Evolutionary conservation across 2,797 vertebrate genomes (phyloP).

Genomic region (Rachycentron canadum): DNA sequence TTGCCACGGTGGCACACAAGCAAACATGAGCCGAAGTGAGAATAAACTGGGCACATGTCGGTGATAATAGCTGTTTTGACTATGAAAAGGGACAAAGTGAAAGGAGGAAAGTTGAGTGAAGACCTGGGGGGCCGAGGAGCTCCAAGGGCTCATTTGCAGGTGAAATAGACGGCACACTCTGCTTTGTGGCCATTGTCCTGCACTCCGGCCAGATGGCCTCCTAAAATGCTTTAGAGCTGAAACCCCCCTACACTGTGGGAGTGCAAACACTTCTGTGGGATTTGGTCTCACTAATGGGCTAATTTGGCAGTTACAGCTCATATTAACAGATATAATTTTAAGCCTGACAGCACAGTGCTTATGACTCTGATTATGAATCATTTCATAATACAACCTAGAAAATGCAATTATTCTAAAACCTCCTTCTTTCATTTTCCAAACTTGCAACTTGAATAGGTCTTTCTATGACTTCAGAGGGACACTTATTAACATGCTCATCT

Average conservation of each 20-base stretch:
- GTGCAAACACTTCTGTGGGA: constrained; percentile 42
- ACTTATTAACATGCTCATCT: constrained; percentile 48
- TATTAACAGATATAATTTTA: constrained; percentile 61
- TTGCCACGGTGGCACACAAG: constrained; percentile 4
- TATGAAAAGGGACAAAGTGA: constrained; percentile 60
- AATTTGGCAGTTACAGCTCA: constrained; percentile 64
- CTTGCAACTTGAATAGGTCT: constrained; percentile 47
- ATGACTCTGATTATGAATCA: constrained; percentile 50
- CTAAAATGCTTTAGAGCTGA: constrained; percentile 76
- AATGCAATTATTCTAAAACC: constrained; percentile 57
- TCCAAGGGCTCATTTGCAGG: constrained; percentile 94
- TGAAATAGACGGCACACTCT: constrained; percentile 95
- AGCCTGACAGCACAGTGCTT: constrained; percentile 51
- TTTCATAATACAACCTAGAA: constrained; percentile 50
- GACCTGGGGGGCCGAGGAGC: constrained; percentile 71
- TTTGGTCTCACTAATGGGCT: constrained; percentile 57
- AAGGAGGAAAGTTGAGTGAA: constrained; percentile 56
- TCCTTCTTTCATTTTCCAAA: constrained; percentile 30
- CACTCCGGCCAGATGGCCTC: constrained; percentile 92
- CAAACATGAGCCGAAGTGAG: constrained; percentile 31
- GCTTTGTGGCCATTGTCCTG: constrained; percentile 90
- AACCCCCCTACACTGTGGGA: constrained; percentile 43
- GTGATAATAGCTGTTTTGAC: constrained; percentile 53
- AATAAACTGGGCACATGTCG: constrained; percentile 56
- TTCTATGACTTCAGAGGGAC: constrained; percentile 17